phyloP scores from a whole-genome alignment of 2,113 vertebrate species.

The Vulpes vulpes region DNA sequence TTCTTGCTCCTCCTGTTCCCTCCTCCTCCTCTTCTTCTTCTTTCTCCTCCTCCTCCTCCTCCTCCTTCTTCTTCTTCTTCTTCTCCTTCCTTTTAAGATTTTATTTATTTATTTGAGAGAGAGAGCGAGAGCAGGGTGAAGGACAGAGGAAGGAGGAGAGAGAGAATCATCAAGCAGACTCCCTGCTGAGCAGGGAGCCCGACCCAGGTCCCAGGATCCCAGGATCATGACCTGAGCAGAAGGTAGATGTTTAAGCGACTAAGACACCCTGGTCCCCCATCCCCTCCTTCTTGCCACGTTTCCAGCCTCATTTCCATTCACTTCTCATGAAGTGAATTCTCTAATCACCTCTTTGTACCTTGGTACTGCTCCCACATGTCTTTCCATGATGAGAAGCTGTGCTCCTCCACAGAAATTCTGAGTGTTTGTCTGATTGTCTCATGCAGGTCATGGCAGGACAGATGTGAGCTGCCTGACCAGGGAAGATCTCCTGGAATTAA shows the following conservation, averaged over 20 bases:
- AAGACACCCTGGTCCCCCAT: neutral
- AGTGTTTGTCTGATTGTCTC: neutral
- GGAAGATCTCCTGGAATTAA: neutral
- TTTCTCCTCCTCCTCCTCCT: neutral
- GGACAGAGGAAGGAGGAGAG: neutral
- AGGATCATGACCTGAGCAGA: neutral
- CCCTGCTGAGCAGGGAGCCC: neutral
- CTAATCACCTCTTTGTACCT: neutral
- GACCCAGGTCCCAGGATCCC: neutral
- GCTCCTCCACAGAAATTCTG: neutral
- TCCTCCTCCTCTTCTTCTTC: neutral
- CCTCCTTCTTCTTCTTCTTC: fast-evolving
- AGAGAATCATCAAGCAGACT: neutral
- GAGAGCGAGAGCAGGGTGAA: neutral
- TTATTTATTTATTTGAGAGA: neutral
- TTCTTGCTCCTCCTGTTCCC: neutral
- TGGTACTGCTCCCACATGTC: neutral
- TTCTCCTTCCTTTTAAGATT: neutral
- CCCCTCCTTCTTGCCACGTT: neutral
- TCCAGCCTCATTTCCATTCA: neutral
- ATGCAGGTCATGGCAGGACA: neutral
- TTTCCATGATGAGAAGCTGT: neutral
- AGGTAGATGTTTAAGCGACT: neutral
- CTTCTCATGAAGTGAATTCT: neutral
- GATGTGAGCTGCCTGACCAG: neutral